Conservation (phyloP, 1,140 invertebrate species). For the Oncopeltus fasciatus region DNA sequence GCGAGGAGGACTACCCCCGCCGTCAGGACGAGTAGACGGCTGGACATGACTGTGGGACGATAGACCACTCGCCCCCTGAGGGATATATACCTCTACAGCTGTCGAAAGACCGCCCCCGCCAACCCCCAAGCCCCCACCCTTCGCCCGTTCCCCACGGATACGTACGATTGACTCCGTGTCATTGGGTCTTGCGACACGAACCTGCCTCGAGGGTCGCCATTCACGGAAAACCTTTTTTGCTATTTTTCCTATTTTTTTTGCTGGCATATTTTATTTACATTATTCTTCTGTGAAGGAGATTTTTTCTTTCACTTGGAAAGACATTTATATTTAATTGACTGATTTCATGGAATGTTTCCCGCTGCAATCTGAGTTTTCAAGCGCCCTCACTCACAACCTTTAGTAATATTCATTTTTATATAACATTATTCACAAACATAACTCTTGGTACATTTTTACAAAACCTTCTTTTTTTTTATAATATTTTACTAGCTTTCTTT, state of each 20-base stretch:
- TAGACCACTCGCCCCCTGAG: neutral
- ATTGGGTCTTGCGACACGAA: slow-evolving; percentile 3
- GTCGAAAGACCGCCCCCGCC: no score
- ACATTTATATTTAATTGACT: neutral
- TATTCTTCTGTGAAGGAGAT: no score
- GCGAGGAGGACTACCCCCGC: neutral
- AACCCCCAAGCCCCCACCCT: no score
- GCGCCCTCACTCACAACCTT: no score
- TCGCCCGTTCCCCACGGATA: slow-evolving; percentile 1
- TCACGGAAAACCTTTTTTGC: neutral
- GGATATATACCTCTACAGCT: neutral
- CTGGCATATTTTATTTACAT: no score
- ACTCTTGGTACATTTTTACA: no score
- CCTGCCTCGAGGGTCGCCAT: neutral
- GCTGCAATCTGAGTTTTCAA: no score
- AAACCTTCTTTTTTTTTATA: no score
- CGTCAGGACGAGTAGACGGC: neutral
- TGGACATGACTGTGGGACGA: neutral
- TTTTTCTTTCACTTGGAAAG: no score
- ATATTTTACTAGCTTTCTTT: no score
- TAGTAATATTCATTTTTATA: no score
- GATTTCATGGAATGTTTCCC: neutral
- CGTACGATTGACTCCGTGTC: slow-evolving; percentile 11
- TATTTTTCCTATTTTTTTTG: neutral
- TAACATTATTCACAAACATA: no score